Percentiles rank a stretch among this genome's conserved stretches.
Evolutionary conservation across 2,888 invertebrate genomes (phyloP).

Genomic region (Pediacus dermestoides): DNA sequence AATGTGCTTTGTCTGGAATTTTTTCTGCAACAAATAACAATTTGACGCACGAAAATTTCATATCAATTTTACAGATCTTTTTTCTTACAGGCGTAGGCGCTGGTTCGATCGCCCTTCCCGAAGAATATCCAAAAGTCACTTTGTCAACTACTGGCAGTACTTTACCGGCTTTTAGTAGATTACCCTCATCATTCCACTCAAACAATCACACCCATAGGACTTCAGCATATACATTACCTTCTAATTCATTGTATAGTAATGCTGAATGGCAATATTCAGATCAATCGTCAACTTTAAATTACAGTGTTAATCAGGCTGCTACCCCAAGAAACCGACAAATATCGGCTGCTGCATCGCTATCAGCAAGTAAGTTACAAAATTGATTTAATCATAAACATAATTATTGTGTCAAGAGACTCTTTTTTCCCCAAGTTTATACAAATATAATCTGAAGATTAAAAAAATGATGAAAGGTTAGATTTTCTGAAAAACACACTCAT

Average conservation of each 20-base stretch:
- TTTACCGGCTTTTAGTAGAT: slow-evolving; percentile 43
- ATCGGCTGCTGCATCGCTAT: slow-evolving; percentile 66
- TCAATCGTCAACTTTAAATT: slow-evolving; percentile 13
- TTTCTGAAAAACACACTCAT: too few relatives aligned
- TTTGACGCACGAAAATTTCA: too few relatives aligned
- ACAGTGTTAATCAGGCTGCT: slow-evolving; percentile 23
- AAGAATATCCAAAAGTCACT: slow-evolving; percentile 39
- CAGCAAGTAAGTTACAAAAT: slow-evolving; percentile 62
- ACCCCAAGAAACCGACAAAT: slow-evolving; percentile 50
- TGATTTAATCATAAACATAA: too few relatives aligned
- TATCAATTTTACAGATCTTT: too few relatives aligned
- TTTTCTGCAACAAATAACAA: too few relatives aligned
- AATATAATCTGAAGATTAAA: too few relatives aligned
- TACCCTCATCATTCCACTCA: slow-evolving; percentile 36
- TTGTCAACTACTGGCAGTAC: slow-evolving; percentile 33
- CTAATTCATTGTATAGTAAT: slow-evolving; percentile 26
- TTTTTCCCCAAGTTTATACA: too few relatives aligned
- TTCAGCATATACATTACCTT: slow-evolving; percentile 30
- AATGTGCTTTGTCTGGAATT: too few relatives aligned
- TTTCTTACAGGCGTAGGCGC: slow-evolving; percentile 30
- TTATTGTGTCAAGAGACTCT: too few relatives aligned
- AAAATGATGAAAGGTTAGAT: too few relatives aligned
- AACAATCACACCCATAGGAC: slow-evolving; percentile 30
- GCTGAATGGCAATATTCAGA: slow-evolving; percentile 35
- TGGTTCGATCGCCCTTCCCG: slow-evolving; percentile 24